Evolutionary conservation across 2,888 invertebrate species (phyloP), one percentile per base, ranked within the genome.

Genomic region (Meiosimyza platycephala): DNA sequence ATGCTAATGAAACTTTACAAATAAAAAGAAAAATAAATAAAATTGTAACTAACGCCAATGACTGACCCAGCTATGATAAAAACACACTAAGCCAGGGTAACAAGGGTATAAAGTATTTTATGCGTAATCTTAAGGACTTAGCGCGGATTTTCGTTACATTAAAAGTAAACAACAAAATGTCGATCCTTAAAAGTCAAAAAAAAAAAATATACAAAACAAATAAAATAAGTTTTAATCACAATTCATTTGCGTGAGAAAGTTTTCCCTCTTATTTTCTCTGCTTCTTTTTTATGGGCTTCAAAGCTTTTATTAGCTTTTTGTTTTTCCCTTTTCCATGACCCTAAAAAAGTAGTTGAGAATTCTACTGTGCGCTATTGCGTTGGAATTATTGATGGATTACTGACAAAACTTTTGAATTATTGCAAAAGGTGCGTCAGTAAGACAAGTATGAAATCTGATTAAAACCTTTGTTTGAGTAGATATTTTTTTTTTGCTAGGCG

Each of bases 331-430:
- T 40, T 40, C 6, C 2, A 1, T 7, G 5, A 9, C 5, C 40
- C 40, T 9, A 1, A 40, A 40, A 40, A 40, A 40, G 40, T 40
- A 40, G 40, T 40, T 40, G 40, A 7, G 40, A 40, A 40, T 40
- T 40, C 40, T 40, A 40, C 40, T 40, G 9, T 40, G 40, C 40
- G 40, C 40, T 40, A 9, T 40, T 40, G 40, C 40, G 9, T n/a
- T 15, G 54, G 67, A 18, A 62, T 69, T 69, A 62, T 69, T 69
- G 69, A 62, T 51, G 69, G 69, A 69, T 69, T 60, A 69, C 62
- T 62, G 57, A 40, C 47, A 62, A 69, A 62, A 62, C 60, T 52
- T 69, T 63, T 63, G 16, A 12, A 22, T 47, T 67, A 47, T 67
- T 67, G 67, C 47, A 47, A 57, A 67, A 67, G 55, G 57, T 64